Evolutionary conservation across 2,888 invertebrate genomes (phyloP).

Genomic region (Caradrina clavipalpis): DNA sequence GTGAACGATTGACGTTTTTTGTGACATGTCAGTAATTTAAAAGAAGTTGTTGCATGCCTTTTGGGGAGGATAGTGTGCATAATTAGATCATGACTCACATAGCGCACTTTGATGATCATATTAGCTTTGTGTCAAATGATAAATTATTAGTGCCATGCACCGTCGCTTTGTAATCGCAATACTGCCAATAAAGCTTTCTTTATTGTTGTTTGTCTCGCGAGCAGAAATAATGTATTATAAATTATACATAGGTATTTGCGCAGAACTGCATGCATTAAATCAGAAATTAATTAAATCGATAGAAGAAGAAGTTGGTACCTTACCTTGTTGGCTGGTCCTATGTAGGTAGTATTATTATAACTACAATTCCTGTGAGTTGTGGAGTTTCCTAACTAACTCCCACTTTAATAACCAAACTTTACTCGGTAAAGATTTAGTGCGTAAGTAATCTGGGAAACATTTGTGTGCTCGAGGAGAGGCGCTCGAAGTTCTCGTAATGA

Average conservation of each 20-base stretch:
- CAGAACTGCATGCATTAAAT: conserved; percentile 11
- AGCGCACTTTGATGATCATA: background rate
- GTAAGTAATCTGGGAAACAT: too few relatives aligned
- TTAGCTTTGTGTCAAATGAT: background rate
- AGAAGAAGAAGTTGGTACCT: too few relatives aligned
- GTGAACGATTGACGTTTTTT: conserved; percentile 66
- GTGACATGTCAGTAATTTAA: conserved; percentile 41
- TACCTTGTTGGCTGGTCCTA: too few relatives aligned
- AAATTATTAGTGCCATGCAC: conserved; percentile 3
- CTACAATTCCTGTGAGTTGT: too few relatives aligned
- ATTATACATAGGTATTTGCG: background rate
- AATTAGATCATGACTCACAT: conserved; percentile 33
- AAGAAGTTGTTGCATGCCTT: conserved; percentile 38
- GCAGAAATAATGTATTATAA: background rate
- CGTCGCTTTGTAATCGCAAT: background rate
- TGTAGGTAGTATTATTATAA: too few relatives aligned
- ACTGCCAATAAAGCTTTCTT: conserved; percentile 10
- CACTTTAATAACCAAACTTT: too few relatives aligned
- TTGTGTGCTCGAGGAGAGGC: too few relatives aligned
- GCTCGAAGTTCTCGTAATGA: too few relatives aligned
- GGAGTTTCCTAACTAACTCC: too few relatives aligned
- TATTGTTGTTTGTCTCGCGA: background rate
- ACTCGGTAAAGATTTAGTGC: too few relatives aligned
- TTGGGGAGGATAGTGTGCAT: conserved; percentile 27
- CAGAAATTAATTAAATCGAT: background rate